These are phyloP conservation scores for Timandra comae DNA, from an alignment of 2,888 invertebrate species.

Conservation along the genomic window DNA sequence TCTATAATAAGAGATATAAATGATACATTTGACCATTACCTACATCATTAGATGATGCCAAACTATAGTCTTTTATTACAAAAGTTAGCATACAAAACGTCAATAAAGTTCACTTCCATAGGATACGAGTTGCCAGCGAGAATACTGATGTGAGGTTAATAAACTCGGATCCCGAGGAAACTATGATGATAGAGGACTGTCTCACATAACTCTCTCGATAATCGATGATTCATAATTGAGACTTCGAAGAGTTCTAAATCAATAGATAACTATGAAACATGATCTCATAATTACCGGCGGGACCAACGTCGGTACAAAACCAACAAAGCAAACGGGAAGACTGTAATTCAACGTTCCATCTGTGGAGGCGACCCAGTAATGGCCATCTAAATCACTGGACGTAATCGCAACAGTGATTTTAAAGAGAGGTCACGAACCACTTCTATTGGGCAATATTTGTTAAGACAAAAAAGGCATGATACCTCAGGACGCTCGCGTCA, in stretches of 20 bases:
- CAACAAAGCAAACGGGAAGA: constrained; percentile 62
- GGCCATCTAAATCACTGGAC: constrained; percentile 64
- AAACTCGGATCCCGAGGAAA: constrained; percentile 42
- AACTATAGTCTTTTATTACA: constrained; percentile 20
- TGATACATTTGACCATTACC: constrained; percentile 9
- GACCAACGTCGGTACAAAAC: constrained; percentile 55
- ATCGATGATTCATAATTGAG: constrained; percentile 68
- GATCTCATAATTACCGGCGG: constrained; percentile 67
- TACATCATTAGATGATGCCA: constrained; percentile 10
- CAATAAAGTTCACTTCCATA: constrained; percentile 31
- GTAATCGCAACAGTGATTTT: constrained; percentile 66
- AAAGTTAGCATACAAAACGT: constrained; percentile 29
- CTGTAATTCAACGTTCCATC: constrained; percentile 66
- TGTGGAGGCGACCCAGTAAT: constrained; percentile 61
- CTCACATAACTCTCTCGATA: constrained; percentile 57
- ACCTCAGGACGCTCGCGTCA: too few relatives aligned
- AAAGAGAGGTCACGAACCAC: constrained; percentile 67
- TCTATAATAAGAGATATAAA: background rate
- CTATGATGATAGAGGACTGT: constrained; percentile 50
- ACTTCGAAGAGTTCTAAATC: constrained; percentile 64
- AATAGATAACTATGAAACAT: constrained; percentile 68
- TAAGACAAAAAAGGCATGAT: constrained; percentile 58
- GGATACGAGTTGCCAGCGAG: constrained; percentile 19
- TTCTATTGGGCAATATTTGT: constrained; percentile 57
- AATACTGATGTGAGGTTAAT: constrained; percentile 39